phyloP scores from a whole-genome alignment of 2,797 vertebrate genomes.

The Gambelia wislizenii region DNA sequence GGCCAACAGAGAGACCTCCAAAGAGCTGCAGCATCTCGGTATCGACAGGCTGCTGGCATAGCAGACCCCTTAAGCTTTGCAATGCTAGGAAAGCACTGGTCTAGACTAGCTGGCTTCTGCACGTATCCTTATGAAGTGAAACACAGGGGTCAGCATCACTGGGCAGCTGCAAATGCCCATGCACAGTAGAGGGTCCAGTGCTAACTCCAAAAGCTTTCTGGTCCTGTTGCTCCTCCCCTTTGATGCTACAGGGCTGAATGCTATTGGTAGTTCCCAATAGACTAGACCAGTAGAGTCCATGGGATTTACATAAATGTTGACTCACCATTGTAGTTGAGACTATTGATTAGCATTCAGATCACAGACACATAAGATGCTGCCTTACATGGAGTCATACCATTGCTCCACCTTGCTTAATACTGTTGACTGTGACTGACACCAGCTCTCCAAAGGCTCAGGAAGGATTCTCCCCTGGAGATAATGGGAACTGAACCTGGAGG shows the following conservation, averaged over 20 bases:
- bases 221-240: background rate
- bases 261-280: too few species aligned
- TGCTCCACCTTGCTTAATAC: background rate
- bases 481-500: background rate
- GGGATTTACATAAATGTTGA: too few species aligned
- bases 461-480: background rate
- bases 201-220: background rate
- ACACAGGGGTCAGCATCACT: background rate
- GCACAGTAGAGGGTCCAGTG: background rate
- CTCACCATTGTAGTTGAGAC: too few species aligned
- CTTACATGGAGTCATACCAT: background rate
- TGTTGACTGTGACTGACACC: too few species aligned
- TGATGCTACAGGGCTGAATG: background rate
- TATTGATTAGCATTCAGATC: too few species aligned
- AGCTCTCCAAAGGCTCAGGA: too few species aligned
- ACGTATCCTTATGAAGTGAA: background rate
- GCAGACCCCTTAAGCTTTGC: background rate
- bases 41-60: too few species aligned
- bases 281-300: background rate
- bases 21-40: background rate
- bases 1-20: background rate
- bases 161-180: background rate
- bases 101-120: background rate
- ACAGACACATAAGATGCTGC: too few species aligned
- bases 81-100: background rate